Base-by-base conservation (phyloP, 2,888 invertebrate genomes). In the Melipona beecheii region DNA sequence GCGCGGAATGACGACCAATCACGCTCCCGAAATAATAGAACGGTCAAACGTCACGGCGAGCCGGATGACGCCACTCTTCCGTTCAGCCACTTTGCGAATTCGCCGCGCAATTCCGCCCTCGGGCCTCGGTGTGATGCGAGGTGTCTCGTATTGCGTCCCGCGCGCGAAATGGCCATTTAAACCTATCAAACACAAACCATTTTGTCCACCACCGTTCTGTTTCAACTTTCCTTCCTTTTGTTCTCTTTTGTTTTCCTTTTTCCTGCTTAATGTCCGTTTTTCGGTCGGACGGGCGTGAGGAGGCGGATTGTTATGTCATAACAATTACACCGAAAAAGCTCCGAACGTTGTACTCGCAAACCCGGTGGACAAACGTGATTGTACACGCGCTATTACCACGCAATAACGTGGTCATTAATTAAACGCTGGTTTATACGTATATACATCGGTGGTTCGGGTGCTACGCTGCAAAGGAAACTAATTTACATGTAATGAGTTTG, bases 41-140 rank as follows among this genome's bases (percentile, higher is more conserved):
- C 72, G 24, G 75, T 75, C 64, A 79, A 86, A 84, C 64, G 81
- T 84, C 77, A 78, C 78, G 43, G 66, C 49, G 52, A 72, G 62
- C 70, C 56, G 60, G 78, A 62, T 68, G 68, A 71, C 65, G 78
- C n/a, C 65, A 74, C 79, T 84, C 75, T 81, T 86, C 74, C 69
- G 70, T 69, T 60, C 54, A 24, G 72, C 65, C 72, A 72, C 75
- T 85, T 78, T 74, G 74, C 78, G 75, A 69, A 64, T 74, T 64
- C 77, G 74, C 66, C 43, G 56, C 43, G 69, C 72, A 75, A 75
- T 79, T 84, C 58, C 68, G 72, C 62, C 68, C 54, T 70, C 65
- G 75, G 19, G 43, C 36, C 43, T 1, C 68, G 73, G 73, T 70
- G 73, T 70, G 69, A 70, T 27, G 58, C 50, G 64, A 65, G 74